Evolutionary conservation across 2,888 invertebrate genomes (phyloP), one percentile per base, ranked within the genome.

Genomic region (Steinernema carpocapsae): DNA sequence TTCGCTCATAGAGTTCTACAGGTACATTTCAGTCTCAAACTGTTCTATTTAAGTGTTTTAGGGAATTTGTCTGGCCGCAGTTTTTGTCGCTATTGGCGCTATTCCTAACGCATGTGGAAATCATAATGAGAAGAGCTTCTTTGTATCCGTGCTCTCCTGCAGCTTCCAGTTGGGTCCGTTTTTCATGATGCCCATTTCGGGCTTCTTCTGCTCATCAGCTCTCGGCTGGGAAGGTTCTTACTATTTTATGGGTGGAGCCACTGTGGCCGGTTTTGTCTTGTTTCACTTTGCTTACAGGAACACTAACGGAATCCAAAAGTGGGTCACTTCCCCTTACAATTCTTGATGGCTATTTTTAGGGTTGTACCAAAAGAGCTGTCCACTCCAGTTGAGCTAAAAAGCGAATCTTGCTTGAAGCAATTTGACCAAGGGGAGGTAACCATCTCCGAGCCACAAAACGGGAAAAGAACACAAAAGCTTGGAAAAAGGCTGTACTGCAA

Each of bases 401-500:
- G 37, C 37, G 37, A 37, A 37, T 37, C 37, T 37, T 37, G 37
- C 37, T 10, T 37, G 37, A 37, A 37, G 37, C 4, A 37, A 37
- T 37, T 37, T 10, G 37, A 37, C 10, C 37, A 37, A 37, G 37
- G 3, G 4, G 4, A 37, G 10, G 37, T 37, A 2, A 22, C 24
- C 19, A 22, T 52, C 3, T 19, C 12, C 12, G 52, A 52, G 24
- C 52, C 52, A 4, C 22, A 1, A 12, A 52, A 22, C 19, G 48
- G n/a, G n/a, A 48, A 6, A 48, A 48, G n/a, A 4, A 12, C 19
- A n/a, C 2, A 2, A 22, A 52, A 22, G 24, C 19, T 2, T 1
- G 12, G 52, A 37, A 52, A 52, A n/a, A 76, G 78, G 10, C 80
- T 79, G 0, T 80, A 80, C 45, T n/a, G 70, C 0, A 76, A 72